Evolutionary conservation across 2,888 invertebrate genomes (phyloP).

Genomic region (Tridacna crocea): DNA sequence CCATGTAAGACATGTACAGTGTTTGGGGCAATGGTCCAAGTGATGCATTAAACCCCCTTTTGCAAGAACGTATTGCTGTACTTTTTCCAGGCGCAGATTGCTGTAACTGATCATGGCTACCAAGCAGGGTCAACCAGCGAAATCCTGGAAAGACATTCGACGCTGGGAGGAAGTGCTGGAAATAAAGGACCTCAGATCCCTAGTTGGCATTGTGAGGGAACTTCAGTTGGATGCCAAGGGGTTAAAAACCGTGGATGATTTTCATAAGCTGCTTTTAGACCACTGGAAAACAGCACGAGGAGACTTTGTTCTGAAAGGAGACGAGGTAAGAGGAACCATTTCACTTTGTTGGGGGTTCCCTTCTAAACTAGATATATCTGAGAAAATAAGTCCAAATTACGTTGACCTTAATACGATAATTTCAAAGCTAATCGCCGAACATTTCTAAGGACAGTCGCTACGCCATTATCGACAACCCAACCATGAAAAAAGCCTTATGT

Average conservation of each 20-base stretch:
- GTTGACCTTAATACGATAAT: neutral
- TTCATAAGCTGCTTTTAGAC: conserved; percentile 71
- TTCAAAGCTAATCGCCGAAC: too few species aligned
- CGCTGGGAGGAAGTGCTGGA: conserved; percentile 19
- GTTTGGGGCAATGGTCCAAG: too few species aligned
- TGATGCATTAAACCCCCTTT: too few species aligned
- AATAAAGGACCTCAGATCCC: conserved; percentile 59
- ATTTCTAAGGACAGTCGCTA: too few species aligned
- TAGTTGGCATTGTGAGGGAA: conserved; percentile 57
- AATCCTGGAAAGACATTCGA: neutral
- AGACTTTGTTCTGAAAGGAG: neutral
- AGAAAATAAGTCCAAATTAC: neutral
- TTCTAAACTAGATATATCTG: neutral
- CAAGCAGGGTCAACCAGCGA: neutral
- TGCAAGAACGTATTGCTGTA: too few species aligned
- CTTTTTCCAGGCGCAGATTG: too few species aligned
- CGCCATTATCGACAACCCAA: too few species aligned
- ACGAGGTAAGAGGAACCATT: conserved; percentile 12
- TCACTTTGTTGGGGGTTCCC: neutral
- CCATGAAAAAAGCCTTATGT: too few species aligned
- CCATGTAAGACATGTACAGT: too few species aligned
- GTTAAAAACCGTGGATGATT: conserved; percentile 68
- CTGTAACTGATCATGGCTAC: conserved; percentile 4
- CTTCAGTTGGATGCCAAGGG: conserved; percentile 49
- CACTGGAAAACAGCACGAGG: conserved; percentile 35